phyloP scores from a whole-genome alignment of 2,797 vertebrate species.

The Astyanax mexicanus region DNA sequence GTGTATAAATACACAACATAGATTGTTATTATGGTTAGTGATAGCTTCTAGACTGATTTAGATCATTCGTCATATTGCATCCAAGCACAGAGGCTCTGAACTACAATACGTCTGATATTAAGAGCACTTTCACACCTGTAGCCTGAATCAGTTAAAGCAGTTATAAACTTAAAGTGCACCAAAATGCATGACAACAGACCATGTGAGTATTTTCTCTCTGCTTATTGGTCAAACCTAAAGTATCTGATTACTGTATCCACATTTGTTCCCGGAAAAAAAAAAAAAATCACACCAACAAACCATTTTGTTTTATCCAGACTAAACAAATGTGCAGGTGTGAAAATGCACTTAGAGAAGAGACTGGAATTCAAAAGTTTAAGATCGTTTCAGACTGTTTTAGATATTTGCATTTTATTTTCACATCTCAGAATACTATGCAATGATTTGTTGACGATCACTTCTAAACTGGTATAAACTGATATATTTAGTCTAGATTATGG shows the following conservation, averaged over 20 bases:
- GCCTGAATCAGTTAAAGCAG: no score
- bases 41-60: background rate
- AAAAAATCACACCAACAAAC: no score
- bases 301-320: no score
- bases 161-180: no score
- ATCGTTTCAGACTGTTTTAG: slow-evolving; percentile 15
- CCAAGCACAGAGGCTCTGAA: slow-evolving; percentile 14
- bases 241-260: no score
- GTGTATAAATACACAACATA: background rate
- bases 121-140: no score
- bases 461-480: slow-evolving; percentile 29
- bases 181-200: no score
- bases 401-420: slow-evolving; percentile 8
- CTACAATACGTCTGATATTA: background rate
- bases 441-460: slow-evolving; percentile 41
- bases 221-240: no score
- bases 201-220: no score
- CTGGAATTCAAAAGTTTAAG: slow-evolving; percentile 47
- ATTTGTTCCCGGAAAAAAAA: no score
- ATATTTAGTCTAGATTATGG: slow-evolving; percentile 11
- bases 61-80: background rate
- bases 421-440: slow-evolving; percentile 34
- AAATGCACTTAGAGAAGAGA: no score
- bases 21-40: background rate
- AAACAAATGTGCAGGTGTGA: no score